These are phyloP conservation scores for Dendrocincla fuliginosa DNA, from an alignment of 2,797 vertebrate species.

Conservation along the genomic window DNA sequence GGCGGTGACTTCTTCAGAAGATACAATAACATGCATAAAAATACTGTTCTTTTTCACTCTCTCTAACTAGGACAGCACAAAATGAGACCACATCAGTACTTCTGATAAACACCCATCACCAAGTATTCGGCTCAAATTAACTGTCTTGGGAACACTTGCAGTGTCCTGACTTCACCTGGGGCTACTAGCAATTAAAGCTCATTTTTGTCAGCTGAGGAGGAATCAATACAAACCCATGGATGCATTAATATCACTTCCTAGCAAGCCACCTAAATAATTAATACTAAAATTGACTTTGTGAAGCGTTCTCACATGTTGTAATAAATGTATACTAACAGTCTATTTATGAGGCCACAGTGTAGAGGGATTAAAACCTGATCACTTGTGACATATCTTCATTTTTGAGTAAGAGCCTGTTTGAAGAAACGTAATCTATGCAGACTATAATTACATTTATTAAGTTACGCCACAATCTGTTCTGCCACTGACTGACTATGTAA, in stretches of 20 bases:
- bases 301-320: background rate
- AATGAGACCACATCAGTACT: background rate
- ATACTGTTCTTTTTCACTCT: background rate
- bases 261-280: slow-evolving; percentile 1
- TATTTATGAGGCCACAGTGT: background rate
- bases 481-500: background rate
- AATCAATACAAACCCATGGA: background rate
- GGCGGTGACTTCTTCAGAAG: background rate
- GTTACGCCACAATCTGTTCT: background rate
- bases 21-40: background rate
- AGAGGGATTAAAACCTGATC: slow-evolving; percentile 28
- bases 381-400: background rate
- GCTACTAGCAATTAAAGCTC: background rate
- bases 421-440: background rate
- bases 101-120: background rate
- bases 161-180: background rate
- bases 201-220: background rate
- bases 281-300: slow-evolving; percentile 25
- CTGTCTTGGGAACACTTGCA: background rate
- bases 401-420: background rate
- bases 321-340: slow-evolving; percentile 7
- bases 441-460: background rate
- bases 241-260: background rate
- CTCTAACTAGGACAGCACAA: background rate
- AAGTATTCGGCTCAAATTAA: background rate